A percentile compares a stretch with the other conserved stretches of the same genome.
These are phyloP conservation scores for Epiblema foenella DNA, from an alignment of 2,888 invertebrate genomes.

Conservation along the genomic window DNA sequence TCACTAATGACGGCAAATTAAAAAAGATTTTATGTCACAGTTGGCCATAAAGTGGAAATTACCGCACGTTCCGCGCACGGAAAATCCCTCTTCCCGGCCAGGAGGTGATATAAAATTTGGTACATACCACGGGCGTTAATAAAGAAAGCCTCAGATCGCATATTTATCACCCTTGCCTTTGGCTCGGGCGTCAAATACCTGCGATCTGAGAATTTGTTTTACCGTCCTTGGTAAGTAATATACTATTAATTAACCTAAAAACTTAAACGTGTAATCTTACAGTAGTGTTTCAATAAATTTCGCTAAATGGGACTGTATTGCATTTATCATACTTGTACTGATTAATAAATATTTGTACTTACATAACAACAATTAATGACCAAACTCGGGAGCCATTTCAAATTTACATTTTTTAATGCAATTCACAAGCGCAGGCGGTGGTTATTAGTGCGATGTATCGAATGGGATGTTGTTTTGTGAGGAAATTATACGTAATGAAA, in stretches of 20 bases:
- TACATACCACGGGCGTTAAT: no score
- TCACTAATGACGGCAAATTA: background rate
- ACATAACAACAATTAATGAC: constrained; percentile 42
- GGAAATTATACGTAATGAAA: no score
- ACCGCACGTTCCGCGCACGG: no score
- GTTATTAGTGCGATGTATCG: background rate
- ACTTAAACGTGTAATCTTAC: background rate
- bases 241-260: constrained; percentile 6
- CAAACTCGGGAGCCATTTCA: constrained; percentile 37
- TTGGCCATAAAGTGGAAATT: no score
- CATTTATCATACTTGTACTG: constrained; percentile 37
- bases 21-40: background rate
- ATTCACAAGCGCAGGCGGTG: constrained; percentile 33
- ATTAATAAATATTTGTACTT: constrained; percentile 43
- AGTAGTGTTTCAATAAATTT: constrained; percentile 23
- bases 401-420: constrained; percentile 35
- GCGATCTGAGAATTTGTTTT: no score
- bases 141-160: no score
- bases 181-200: no score
- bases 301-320: constrained; percentile 22
- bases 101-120: no score
- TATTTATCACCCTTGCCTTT: no score
- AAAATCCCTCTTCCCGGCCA: no score
- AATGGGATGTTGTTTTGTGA: no score
- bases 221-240: no score